phyloP scores from a whole-genome alignment of 2,113 vertebrate species.

The Camelus bactrianus region DNA sequence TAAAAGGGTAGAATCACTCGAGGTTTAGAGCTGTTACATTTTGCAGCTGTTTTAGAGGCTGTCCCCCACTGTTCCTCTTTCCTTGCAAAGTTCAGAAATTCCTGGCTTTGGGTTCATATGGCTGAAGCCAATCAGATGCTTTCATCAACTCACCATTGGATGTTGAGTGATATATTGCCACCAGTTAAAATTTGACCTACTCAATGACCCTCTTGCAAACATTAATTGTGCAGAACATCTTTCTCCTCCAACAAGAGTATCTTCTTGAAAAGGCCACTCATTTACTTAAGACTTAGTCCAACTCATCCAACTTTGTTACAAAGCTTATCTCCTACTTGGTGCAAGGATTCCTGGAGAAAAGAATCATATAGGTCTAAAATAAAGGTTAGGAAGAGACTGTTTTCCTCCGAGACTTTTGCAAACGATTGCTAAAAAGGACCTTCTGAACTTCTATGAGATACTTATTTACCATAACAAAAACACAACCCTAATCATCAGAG shows the following conservation, averaged over 20 bases:
- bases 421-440: slow-evolving; percentile 43
- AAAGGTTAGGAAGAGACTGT: slow-evolving; percentile 55
- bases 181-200: slow-evolving; percentile 79
- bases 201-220: slow-evolving; percentile 80
- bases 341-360: slow-evolving; percentile 57
- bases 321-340: slow-evolving; percentile 65
- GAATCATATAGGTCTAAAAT: slow-evolving; percentile 55
- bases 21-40: slow-evolving; percentile 51
- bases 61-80: slow-evolving; percentile 59
- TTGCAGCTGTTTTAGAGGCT: slow-evolving; percentile 62
- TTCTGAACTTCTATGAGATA: slow-evolving; percentile 56
- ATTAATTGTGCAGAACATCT: slow-evolving; percentile 84
- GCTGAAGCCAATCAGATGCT: slow-evolving; percentile 58
- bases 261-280: slow-evolving; percentile 42
- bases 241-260: slow-evolving; percentile 72
- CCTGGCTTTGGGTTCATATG: slow-evolving; percentile 71
- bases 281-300: slow-evolving; percentile 62
- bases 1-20: not conserved
- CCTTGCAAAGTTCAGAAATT: slow-evolving; percentile 60
- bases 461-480: slow-evolving; percentile 76
- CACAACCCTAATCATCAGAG: slow-evolving; percentile 43
- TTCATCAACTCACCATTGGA: slow-evolving; percentile 78
- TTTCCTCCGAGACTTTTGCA: slow-evolving; percentile 47
- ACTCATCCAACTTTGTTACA: slow-evolving; percentile 58
- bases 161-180: slow-evolving; percentile 70